Conservation (phyloP, 2,113 vertebrate genomes). For the Laterallus jamaicensis region DNA sequence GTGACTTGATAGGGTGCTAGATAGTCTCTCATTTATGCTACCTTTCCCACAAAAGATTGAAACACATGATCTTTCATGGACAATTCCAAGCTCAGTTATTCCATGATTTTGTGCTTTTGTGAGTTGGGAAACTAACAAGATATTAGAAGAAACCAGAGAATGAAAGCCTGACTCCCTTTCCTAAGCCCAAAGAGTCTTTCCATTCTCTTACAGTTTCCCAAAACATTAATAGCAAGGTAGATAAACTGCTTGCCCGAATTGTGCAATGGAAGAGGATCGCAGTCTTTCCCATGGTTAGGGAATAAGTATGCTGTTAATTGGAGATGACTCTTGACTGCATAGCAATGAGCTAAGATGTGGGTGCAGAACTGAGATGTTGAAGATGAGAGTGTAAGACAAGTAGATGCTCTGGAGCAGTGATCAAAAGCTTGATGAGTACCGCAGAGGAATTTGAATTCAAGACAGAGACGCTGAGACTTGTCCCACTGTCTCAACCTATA, state of each 20-base stretch:
- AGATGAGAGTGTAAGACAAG: not conserved
- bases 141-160: not conserved
- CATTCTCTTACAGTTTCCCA: not conserved
- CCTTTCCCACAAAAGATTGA: not conserved
- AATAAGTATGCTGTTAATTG: not conserved
- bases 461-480: not conserved
- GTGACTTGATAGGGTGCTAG: not conserved
- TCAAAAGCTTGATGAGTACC: not conserved
- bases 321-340: not conserved
- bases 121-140: not conserved
- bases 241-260: not conserved
- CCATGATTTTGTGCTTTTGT: not conserved
- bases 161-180: not conserved
- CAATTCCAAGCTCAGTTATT: not conserved
- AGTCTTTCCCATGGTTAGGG: not conserved
- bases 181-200: not conserved
- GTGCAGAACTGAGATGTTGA: not conserved
- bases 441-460: not conserved
- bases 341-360: not conserved
- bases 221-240: not conserved
- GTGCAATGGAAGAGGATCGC: not conserved
- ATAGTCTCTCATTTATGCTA: not conserved
- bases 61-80: not conserved
- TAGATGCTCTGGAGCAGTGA: not conserved
- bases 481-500: not conserved